Conservation (phyloP, 1,140 invertebrate species). For the Aphis craccivora region DNA sequence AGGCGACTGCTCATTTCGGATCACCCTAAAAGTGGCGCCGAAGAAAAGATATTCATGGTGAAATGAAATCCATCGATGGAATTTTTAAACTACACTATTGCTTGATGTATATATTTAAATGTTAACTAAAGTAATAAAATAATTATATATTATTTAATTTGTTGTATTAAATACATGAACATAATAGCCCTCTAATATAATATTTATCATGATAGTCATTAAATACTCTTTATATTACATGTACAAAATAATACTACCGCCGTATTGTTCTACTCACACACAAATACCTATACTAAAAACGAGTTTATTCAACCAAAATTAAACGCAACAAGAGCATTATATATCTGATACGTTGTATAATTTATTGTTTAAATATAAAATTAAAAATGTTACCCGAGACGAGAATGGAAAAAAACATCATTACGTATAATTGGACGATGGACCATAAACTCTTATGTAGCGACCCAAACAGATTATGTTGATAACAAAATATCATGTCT, state of each 20-base stretch:
- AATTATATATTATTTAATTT: background rate
- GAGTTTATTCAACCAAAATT: conserved; percentile 21
- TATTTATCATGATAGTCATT: background rate
- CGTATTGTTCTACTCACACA: background rate
- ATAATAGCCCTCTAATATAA: background rate
- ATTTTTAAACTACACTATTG: background rate
- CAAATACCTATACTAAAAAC: background rate
- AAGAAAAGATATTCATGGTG: background rate
- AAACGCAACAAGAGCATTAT: conserved; percentile 14
- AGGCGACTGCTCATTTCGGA: background rate
- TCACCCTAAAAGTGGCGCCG: background rate
- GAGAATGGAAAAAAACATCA: conserved; percentile 41
- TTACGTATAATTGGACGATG: conserved; percentile 39
- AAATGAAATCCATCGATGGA: background rate
- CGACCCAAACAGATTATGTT: background rate
- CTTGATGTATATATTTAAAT: background rate
- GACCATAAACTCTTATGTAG: conserved; percentile 9
- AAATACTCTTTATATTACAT: background rate
- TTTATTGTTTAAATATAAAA: conserved; percentile 46
- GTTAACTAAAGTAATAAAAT: background rate
- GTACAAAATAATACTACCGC: background rate
- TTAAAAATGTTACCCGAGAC: background rate
- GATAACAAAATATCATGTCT: conserved; percentile 44
- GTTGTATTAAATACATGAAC: background rate
- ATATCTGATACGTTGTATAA: conserved; percentile 43